These are phyloP conservation scores for Pollimyrus isidori DNA, from an alignment of 2,113 vertebrate species.

Conservation along the genomic window DNA sequence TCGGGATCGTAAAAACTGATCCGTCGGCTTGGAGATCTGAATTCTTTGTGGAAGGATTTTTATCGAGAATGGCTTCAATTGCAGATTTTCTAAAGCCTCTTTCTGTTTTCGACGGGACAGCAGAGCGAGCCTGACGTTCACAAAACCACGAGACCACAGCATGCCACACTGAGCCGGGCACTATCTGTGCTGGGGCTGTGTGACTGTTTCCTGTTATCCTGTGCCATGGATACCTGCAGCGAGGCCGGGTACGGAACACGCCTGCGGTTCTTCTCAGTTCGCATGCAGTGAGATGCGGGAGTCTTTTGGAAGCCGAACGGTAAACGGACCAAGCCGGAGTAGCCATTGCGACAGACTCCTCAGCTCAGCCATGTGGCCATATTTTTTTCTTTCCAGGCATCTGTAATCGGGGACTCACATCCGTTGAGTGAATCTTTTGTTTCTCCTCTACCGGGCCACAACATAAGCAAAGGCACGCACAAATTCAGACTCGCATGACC, in stretches of 20 bases:
- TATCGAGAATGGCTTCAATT: slow-evolving; percentile 29
- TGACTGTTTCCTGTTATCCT: background rate
- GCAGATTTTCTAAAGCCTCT: slow-evolving; percentile 26
- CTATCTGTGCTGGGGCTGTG: background rate
- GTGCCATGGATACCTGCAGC: background rate
- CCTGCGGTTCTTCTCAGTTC: background rate
- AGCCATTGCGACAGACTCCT: background rate
- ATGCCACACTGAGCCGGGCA: background rate
- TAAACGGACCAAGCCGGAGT: background rate
- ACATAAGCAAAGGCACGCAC: background rate
- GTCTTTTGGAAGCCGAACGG: background rate
- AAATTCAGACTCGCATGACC: background rate
- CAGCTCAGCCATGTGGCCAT: background rate
- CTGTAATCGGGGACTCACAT: background rate
- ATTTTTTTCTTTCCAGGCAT: background rate
- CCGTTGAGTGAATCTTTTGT: background rate
- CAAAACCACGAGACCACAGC: slow-evolving; percentile 35
- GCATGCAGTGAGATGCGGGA: background rate
- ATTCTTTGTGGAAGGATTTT: slow-evolving; percentile 8
- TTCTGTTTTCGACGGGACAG: slow-evolving; percentile 26
- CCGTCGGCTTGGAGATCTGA: background rate
- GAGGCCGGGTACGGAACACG: background rate
- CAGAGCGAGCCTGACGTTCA: slow-evolving; percentile 40
- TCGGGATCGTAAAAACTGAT: background rate
- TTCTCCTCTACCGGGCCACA: background rate